Conservation (phyloP, 2,113 vertebrate species). For the Notothenia rossii region DNA sequence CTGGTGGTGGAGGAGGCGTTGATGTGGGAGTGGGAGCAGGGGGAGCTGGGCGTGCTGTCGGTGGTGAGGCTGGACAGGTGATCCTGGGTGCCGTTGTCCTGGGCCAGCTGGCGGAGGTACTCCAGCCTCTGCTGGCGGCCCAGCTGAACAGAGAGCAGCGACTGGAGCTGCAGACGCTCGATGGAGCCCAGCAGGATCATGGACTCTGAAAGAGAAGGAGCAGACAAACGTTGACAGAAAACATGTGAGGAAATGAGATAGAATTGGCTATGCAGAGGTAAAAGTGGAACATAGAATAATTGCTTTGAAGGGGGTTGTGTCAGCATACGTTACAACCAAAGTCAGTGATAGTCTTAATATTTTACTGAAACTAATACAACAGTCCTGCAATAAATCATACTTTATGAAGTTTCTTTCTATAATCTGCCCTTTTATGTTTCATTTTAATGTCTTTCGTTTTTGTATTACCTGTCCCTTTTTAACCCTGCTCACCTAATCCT, state of each 20-base stretch:
- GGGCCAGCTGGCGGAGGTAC: conserved; percentile 81
- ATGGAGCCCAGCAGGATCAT: conserved; percentile 99
- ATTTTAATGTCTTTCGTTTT: too few species aligned
- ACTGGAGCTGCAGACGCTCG: conserved; percentile 92
- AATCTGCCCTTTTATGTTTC: too few species aligned
- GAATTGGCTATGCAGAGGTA: not conserved
- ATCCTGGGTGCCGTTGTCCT: conserved; percentile 80
- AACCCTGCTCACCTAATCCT: too few species aligned
- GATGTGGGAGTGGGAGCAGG: conserved; percentile 59
- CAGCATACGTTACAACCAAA: not conserved
- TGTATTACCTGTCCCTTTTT: too few species aligned
- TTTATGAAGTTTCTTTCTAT: not conserved
- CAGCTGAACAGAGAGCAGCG: conserved; percentile 85
- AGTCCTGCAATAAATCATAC: not conserved
- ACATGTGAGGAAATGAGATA: not conserved
- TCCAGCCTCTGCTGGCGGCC: conserved; percentile 85
- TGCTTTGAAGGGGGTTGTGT: not conserved
- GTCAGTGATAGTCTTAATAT: not conserved
- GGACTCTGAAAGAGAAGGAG: conserved; percentile 85
- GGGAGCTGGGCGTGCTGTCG: conserved; percentile 77
- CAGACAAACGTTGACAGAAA: not conserved
- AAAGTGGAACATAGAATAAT: not conserved
- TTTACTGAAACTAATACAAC: not conserved
- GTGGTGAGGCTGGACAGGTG: conserved; percentile 73
- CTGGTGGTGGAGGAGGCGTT: conserved; percentile 66